These are phyloP conservation scores for Himalopsyche tibetana DNA, from an alignment of 2,888 invertebrate species.

Conservation along the genomic window DNA sequence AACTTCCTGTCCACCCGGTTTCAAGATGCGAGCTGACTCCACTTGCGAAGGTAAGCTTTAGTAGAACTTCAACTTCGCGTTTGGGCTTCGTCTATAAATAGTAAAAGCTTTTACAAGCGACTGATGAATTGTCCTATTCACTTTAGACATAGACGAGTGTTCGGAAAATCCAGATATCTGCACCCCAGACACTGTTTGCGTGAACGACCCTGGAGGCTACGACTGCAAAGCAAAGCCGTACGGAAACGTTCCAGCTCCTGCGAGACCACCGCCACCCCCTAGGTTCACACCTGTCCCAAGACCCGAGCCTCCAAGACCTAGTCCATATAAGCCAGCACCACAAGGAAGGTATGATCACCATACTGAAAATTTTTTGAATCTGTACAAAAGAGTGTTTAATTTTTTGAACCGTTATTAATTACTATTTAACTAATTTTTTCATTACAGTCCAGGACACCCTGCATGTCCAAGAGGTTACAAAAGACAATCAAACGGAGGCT, in stretches of 20 bases:
- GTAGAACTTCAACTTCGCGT: background rate
- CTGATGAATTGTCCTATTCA: background rate
- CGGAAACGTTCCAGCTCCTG: background rate
- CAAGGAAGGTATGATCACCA: slow-evolving; percentile 4
- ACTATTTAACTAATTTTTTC: background rate
- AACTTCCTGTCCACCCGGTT: slow-evolving; percentile 80
- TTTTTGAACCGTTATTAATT: background rate
- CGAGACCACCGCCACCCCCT: slow-evolving; percentile 40
- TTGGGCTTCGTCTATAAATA: too few relatives aligned
- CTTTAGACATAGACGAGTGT: slow-evolving; percentile 65
- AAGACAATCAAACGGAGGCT: slow-evolving; percentile 64
- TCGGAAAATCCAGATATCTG: slow-evolving; percentile 62
- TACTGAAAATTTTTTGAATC: too few relatives aligned
- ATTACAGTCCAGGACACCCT: background rate
- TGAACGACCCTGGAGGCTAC: slow-evolving; percentile 64
- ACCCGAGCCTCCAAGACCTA: slow-evolving; percentile 40
- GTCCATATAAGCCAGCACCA: background rate
- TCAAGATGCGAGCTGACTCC: slow-evolving; percentile 77
- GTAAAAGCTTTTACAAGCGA: too few relatives aligned
- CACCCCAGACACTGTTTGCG: slow-evolving; percentile 61
- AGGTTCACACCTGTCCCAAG: slow-evolving; percentile 12
- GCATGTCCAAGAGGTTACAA: slow-evolving; percentile 63
- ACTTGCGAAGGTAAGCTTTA: slow-evolving; percentile 77
- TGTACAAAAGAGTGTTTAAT: too few relatives aligned
- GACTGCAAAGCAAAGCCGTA: slow-evolving; percentile 56